Evolutionary conservation across 2,113 vertebrate genomes (phyloP).

Genomic region (Megatriorchis doriae): DNA sequence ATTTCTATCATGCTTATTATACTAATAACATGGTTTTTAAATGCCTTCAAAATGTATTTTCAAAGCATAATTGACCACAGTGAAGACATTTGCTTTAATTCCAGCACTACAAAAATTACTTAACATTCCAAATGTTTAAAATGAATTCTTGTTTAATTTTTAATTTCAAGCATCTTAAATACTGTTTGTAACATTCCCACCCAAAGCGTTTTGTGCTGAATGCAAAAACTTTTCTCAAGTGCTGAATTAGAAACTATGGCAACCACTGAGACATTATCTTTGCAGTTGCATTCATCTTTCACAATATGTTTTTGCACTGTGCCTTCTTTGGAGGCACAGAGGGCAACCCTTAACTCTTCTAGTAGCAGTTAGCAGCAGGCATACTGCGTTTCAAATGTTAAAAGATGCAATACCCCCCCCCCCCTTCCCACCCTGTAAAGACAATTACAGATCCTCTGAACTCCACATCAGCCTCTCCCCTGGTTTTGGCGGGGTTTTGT

Average conservation of each 20-base stretch:
- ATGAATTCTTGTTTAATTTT: background rate
- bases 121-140: background rate
- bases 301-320: background rate
- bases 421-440: background rate
- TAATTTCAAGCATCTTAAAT: background rate
- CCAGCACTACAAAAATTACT: background rate
- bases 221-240: slow-evolving; percentile 9
- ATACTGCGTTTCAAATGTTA: background rate
- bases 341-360: background rate
- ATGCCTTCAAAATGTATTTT: background rate
- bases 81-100: background rate
- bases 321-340: background rate
- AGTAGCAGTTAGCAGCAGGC: background rate
- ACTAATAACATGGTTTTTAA: background rate
- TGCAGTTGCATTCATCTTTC: background rate
- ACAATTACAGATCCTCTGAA: background rate
- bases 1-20: background rate
- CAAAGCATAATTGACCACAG: background rate
- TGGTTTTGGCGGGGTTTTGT: background rate
- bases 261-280: slow-evolving; percentile 20
- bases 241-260: slow-evolving; percentile 37
- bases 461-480: background rate
- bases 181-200: background rate
- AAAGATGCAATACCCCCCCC: background rate
- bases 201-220: background rate